Evolutionary conservation across 1,140 invertebrate species (phyloP).

Genomic region (Proales similis): DNA sequence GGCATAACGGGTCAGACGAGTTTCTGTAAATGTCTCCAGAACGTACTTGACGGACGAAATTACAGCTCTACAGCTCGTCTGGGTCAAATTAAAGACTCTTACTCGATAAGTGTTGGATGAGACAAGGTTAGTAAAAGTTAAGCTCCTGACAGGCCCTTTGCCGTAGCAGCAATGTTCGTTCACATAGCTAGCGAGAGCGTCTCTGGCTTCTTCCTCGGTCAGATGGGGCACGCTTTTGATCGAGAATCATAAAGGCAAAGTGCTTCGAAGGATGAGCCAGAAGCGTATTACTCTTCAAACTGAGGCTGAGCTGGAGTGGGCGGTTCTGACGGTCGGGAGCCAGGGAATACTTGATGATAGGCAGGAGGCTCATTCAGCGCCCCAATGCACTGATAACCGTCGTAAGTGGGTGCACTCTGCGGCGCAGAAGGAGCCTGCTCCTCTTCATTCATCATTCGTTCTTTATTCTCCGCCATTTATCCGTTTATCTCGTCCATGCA

Average conservation of each 20-base stretch:
- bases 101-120: conserved; percentile 58
- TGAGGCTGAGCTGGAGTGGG: no score
- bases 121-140: conserved; percentile 55
- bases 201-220: conserved; percentile 55
- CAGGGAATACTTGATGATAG: no score
- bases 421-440: no score
- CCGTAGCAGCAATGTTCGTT: conserved; percentile 59
- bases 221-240: conserved; percentile 46
- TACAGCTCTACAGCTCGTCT: background rate
- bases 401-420: no score
- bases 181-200: conserved; percentile 54
- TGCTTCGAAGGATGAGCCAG: no score
- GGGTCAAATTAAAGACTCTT: conserved; percentile 41
- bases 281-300: no score
- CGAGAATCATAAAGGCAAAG: background rate
- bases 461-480: no score
- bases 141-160: conserved; percentile 53
- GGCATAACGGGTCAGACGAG: conserved; percentile 57
- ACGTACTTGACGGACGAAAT: conserved; percentile 54
- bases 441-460: no score
- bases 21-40: conserved; percentile 60
- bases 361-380: no score
- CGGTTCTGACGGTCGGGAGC: no score
- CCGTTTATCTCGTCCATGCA: no score
- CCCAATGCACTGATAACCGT: no score